A percentile compares a stretch with the other conserved stretches of the same genome.
These are phyloP conservation scores for Eudyptes chrysolophus DNA, from an alignment of 2,113 vertebrate genomes.

Conservation along the genomic window DNA sequence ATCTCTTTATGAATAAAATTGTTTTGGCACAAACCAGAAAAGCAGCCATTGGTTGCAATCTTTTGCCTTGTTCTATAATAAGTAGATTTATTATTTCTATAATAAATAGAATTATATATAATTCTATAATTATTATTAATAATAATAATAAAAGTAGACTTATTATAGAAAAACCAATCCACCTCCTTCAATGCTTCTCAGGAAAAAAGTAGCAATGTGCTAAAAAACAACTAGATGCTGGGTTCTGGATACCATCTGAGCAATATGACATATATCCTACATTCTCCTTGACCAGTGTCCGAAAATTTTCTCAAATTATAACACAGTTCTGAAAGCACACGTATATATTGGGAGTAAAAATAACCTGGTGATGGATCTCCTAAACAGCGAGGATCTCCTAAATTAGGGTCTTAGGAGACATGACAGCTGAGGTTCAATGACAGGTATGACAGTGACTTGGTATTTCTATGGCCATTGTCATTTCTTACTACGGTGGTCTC, in stretches of 20 bases:
- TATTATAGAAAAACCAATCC: too few relatives aligned
- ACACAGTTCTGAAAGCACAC: neutral
- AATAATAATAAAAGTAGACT: too few relatives aligned
- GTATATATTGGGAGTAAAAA: neutral
- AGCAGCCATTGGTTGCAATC: neutral
- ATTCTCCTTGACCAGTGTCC: fast-evolving
- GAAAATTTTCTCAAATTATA: neutral
- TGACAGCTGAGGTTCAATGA: neutral
- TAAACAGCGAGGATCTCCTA: neutral
- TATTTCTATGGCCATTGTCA: neutral
- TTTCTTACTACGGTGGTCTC: neutral
- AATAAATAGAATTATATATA: too few relatives aligned
- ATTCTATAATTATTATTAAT: too few relatives aligned
- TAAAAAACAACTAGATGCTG: neutral
- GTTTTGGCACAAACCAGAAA: neutral
- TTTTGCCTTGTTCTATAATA: neutral
- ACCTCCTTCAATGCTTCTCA: neutral
- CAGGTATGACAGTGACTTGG: neutral
- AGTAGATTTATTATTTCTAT: neutral
- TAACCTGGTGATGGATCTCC: neutral
- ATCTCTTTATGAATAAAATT: neutral
- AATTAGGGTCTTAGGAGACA: neutral
- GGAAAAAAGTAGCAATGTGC: neutral
- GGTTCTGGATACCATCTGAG: neutral
- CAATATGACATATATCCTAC: neutral